Evolutionary conservation across 2,888 invertebrate species (phyloP), one percentile per base, ranked within the genome.

Genomic region (Eumerus sabulonum): DNA sequence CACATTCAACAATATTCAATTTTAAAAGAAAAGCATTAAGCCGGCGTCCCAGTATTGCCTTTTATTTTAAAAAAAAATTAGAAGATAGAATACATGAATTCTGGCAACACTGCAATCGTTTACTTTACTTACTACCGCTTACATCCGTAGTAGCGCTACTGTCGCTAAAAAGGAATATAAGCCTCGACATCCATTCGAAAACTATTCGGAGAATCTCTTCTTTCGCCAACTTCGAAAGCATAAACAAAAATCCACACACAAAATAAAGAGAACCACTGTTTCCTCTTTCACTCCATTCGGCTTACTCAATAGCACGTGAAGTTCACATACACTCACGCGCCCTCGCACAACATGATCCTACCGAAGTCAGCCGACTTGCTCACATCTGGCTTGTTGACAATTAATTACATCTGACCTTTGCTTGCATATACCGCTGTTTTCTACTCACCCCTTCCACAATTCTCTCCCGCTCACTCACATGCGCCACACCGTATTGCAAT

Each of bases 191-290:
- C n/a, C 11, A 17, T 44, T 54, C 48, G 56, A 56, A 66, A 27
- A 2, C 2, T 12, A 11, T 18, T 42, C 27, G 14, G 38, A 36
- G 5, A 11, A 38, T 36, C 16, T 19, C 5, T 1, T 1, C 2
- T 48, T 38, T 50, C 16, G 12, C 14, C 51, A 38, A 47, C 51
- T 64, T 64, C 71, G 71, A 72, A 57, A 72, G 45, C 1, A 62
- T 72, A 72, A 72, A 72, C 71, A 72, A 64, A 72, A 63, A 57
- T 63, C 54, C 42, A 16, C 44, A 12, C 53, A n/a, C 18, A 56
- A 19, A 14, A n/a, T 14, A 18, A 40, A 18, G 27, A 9, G 35
- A 14, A 7, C 13, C 7, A 16, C 13, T 36, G 2, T 18, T n/a
- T 18, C 1, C 27, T 19, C 45, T 54, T 7, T 27, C 53, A 35